Conservation (phyloP, 1,140 invertebrate genomes). For the Harlomillsia oculata region DNA sequence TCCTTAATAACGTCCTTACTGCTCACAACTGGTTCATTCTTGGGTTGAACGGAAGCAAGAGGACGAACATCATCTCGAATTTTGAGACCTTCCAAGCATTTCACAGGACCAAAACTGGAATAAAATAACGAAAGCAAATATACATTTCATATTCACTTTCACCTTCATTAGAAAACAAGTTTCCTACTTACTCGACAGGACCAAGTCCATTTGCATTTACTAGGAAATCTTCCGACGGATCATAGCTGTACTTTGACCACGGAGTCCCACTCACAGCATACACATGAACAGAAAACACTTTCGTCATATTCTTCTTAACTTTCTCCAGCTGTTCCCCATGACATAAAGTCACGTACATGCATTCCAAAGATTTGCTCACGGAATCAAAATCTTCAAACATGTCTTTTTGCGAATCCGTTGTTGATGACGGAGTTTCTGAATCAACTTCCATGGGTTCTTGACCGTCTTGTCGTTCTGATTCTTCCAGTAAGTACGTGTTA, state of each 20-base stretch:
- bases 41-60: neutral
- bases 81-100: neutral
- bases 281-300: conserved; percentile 25
- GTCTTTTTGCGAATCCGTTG: no score
- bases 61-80: no score
- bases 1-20: neutral
- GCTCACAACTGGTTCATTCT: conserved; percentile 2
- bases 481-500: neutral
- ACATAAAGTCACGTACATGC: conserved; percentile 15
- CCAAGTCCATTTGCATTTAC: no score
- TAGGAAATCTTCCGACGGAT: no score
- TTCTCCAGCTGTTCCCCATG: conserved; percentile 15
- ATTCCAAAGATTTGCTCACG: no score
- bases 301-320: conserved; percentile 2
- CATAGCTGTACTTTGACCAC: no score
- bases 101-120: no score
- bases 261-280: conserved; percentile 10
- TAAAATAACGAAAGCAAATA: no score
- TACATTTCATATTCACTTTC: neutral
- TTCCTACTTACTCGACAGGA: neutral
- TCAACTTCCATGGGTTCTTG: no score
- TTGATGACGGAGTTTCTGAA: no score
- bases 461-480: neutral
- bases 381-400: no score
- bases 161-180: neutral